phyloP scores from a whole-genome alignment of 2,113 vertebrate genomes.

The Bos taurus region DNA sequence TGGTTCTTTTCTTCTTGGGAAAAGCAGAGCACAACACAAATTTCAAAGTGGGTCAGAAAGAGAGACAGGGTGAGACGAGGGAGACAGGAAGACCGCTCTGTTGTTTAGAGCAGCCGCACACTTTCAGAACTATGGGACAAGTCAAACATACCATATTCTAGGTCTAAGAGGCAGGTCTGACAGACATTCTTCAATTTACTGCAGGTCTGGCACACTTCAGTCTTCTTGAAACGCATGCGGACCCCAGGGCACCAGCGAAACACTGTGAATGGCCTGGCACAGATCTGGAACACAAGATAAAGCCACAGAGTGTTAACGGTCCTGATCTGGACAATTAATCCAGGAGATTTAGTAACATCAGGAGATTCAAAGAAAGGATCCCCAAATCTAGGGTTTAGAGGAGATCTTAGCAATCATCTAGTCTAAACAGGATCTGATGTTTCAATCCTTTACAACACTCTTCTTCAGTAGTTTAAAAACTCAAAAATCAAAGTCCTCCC shows the following conservation, averaged over 20 bases:
- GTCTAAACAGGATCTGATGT: background rate
- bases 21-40: background rate
- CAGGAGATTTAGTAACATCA: background rate
- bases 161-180: constrained; percentile 96
- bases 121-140: background rate
- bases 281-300: constrained; percentile 85
- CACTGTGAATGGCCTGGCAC: constrained; percentile 97
- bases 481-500: background rate
- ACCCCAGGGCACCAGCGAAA: constrained; percentile 98
- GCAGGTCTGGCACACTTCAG: constrained; percentile 98
- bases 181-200: constrained; percentile 99
- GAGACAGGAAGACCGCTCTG: background rate
- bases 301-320: background rate
- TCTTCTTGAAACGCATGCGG: constrained; percentile 99
- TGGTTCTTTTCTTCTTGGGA: background rate
- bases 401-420: background rate
- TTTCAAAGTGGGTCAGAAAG: background rate
- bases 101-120: background rate
- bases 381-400: background rate
- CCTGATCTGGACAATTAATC: background rate
- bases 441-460: background rate
- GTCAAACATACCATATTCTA: constrained; percentile 92
- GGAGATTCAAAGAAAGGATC: background rate
- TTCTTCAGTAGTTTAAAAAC: background rate
- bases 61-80: background rate